phyloP scores from a whole-genome alignment of 2,113 vertebrate species.

The Apteryx owenii region DNA sequence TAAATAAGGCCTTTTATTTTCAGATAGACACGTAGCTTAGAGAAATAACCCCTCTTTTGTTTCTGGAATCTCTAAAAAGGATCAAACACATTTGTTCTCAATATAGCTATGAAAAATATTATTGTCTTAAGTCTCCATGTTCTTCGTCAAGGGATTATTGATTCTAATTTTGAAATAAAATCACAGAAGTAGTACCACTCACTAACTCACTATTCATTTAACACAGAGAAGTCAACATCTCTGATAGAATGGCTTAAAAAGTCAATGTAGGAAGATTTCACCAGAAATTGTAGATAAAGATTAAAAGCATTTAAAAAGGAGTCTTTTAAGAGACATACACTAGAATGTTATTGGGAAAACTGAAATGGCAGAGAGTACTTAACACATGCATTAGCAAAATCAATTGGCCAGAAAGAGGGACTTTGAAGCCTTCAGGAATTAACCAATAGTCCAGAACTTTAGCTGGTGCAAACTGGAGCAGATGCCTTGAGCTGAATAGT shows the following conservation, averaged over 20 bases:
- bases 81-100: not conserved
- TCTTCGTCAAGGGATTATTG: not conserved
- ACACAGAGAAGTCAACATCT: not conserved
- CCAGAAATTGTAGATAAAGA: not conserved
- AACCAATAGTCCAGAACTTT: accelerated
- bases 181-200: not conserved
- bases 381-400: accelerated
- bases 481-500: accelerated
- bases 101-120: not conserved
- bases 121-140: not conserved
- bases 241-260: not conserved
- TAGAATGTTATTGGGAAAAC: not conserved
- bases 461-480: not conserved
- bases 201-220: not conserved
- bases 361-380: not conserved
- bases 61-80: not conserved
- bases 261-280: not conserved
- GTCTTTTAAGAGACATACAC: not conserved
- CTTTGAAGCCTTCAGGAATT: not conserved
- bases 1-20: not conserved
- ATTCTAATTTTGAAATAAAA: not conserved
- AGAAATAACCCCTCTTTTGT: not conserved
- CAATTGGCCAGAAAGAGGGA: accelerated
- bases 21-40: accelerated
- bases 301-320: not conserved